These are phyloP conservation scores for Bovichtus diacanthus DNA, from an alignment of 2,797 vertebrate species.

Conservation along the genomic window DNA sequence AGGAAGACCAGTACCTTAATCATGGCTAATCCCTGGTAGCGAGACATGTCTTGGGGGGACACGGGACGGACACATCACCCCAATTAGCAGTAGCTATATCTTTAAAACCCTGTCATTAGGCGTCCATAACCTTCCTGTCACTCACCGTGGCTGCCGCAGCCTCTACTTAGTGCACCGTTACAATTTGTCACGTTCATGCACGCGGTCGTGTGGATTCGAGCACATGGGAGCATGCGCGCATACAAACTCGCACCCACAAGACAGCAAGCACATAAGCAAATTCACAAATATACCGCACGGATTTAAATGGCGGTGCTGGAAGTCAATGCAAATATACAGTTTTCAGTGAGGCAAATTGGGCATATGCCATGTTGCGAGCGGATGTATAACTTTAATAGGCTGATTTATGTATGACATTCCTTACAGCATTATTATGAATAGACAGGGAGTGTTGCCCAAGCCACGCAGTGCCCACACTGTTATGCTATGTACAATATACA, in stretches of 20 bases:
- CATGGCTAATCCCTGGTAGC: constrained; percentile 77
- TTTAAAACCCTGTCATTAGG: constrained; percentile 80
- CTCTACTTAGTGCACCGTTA: constrained; percentile 46
- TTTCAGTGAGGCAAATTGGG: constrained; percentile 52
- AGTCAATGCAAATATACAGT: constrained; percentile 44
- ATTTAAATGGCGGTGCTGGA: constrained; percentile 27
- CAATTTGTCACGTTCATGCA: constrained; percentile 61
- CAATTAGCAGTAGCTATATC: constrained; percentile 79
- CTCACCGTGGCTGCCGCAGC: constrained; percentile 52
- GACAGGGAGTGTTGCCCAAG: constrained; percentile 33
- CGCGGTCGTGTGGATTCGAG: constrained; percentile 19
- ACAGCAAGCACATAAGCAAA: neutral
- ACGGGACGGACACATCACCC: constrained; percentile 78
- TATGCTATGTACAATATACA: constrained; percentile 26
- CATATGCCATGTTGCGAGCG: constrained; percentile 26
- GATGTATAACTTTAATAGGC: constrained; percentile 52
- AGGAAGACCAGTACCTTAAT: constrained; percentile 75
- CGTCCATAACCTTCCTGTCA: constrained; percentile 78
- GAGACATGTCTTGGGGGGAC: constrained; percentile 77
- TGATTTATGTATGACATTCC: constrained; percentile 66
- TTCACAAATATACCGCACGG: neutral
- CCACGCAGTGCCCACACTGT: constrained; percentile 21
- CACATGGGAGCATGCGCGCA: neutral
- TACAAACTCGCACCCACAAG: neutral
- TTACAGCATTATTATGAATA: constrained; percentile 50